Conservation (phyloP, 2,888 invertebrate genomes). For the Charanyca ferruginea region DNA sequence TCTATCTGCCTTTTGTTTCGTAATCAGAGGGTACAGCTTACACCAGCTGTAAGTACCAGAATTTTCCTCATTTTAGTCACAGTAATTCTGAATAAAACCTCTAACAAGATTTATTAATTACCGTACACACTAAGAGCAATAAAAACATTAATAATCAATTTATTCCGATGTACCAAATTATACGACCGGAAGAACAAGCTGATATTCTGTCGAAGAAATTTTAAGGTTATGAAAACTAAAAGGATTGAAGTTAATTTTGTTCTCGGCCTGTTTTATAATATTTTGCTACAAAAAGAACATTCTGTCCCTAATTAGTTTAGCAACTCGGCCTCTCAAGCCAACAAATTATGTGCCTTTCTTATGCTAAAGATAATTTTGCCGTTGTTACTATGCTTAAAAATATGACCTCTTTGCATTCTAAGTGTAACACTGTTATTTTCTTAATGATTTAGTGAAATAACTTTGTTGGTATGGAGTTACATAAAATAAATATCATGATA, state of each 20-base stretch:
- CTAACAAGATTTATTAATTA: no score
- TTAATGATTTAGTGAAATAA: background rate
- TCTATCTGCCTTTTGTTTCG: no score
- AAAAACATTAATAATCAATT: background rate
- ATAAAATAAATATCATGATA: no score
- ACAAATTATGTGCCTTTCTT: slow-evolving; percentile 42
- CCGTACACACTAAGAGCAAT: no score
- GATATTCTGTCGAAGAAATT: slow-evolving; percentile 3
- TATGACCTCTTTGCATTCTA: slow-evolving; percentile 35
- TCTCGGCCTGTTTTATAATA: slow-evolving; percentile 22
- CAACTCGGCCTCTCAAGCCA: slow-evolving; percentile 40
- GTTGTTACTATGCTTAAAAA: slow-evolving; percentile 22
- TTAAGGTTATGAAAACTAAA: slow-evolving; percentile 11
- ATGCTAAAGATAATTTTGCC: slow-evolving; percentile 41
- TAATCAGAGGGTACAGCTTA: no score
- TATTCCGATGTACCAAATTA: background rate
- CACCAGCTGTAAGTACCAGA: no score
- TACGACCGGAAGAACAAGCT: background rate
- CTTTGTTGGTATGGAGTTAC: no score
- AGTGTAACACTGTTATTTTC: background rate
- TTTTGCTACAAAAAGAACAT: slow-evolving; percentile 34
- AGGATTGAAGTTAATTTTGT: slow-evolving; percentile 32
- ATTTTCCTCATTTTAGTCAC: no score
- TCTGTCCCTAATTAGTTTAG: slow-evolving; percentile 48
- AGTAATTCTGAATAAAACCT: no score